Base-by-base conservation (phyloP, 2,888 invertebrate genomes). In the Drosophila birchii region DNA sequence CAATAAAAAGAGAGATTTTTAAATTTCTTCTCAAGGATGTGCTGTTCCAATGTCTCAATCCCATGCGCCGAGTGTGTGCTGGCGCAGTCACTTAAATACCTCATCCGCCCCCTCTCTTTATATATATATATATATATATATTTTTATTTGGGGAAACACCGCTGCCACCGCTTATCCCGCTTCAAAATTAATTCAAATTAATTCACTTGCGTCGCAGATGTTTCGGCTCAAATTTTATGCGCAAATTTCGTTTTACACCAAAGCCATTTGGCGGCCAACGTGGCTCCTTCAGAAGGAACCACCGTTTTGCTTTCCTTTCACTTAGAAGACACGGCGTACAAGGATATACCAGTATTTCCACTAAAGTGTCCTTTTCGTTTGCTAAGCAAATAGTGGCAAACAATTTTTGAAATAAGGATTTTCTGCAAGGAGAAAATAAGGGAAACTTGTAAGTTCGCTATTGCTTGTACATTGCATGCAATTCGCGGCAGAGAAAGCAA, bases 161-260 rank as follows among this genome's bases (percentile, higher is more conserved):
- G 47, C 29, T 23, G 36, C 44, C 12, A 20, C 45, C 43, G 39
- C 34, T 58, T 34, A 45, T 39, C 64, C 77, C 73, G 58, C 80
- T 86, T 81, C 78, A 76, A 88, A 88, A 89, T 88, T 89, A 88
- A 88, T 88, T 88, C 88, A 90, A 89, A 89, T 89, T 89, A 89
- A 89, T 90, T 89, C 88, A 89, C 88, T 89, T 59, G 89, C 82
- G 89, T 77, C 89, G 81, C 88, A 88, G 90, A 86, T 89, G 90
- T 81, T 90, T 81, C 88, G 73, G 77, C 86, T 86, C 80, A 81
- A 88, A 81, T 88, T 89, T 86, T 88, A 86, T 86, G 89, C 89
- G 82, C 79, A 76, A 89, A 76, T 88, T 77, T 81, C 79, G 79
- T 82, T 86, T 88, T 82, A 82, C 80, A 88, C 76, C 81, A 86